phyloP scores from a whole-genome alignment of 2,113 vertebrate genomes.

The Actenoides hombroni region DNA sequence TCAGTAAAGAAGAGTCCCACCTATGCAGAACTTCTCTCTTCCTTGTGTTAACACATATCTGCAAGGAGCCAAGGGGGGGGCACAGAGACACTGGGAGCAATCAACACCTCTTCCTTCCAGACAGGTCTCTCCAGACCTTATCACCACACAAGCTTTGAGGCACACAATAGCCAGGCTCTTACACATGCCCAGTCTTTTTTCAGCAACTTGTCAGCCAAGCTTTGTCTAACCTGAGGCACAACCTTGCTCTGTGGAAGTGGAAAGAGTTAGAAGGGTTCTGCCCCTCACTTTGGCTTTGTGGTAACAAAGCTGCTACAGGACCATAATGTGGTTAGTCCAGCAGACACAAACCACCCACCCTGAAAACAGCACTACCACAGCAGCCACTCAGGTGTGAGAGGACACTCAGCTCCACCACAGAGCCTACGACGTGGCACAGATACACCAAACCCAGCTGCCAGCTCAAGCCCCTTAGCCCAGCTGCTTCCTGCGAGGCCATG shows the following conservation, averaged over 20 bases:
- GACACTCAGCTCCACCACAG: neutral
- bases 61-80: too few relatives aligned
- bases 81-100: too few relatives aligned
- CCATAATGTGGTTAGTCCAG: neutral
- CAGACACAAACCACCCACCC: neutral
- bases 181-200: neutral
- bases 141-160: too few relatives aligned
- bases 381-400: rapidly evolving
- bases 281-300: neutral
- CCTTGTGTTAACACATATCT: too few relatives aligned
- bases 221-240: neutral
- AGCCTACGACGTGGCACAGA: neutral
- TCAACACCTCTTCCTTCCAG: too few relatives aligned
- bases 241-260: neutral
- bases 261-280: neutral
- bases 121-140: too few relatives aligned
- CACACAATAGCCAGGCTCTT: too few relatives aligned
- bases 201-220: neutral
- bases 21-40: too few relatives aligned
- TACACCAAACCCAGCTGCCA: neutral
- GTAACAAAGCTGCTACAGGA: neutral
- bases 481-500: rapidly evolving
- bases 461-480: neutral
- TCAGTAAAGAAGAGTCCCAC: too few relatives aligned
- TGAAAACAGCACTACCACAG: rapidly evolving